Conservation (phyloP, 2,113 vertebrate genomes). For the Hassar affinis region DNA sequence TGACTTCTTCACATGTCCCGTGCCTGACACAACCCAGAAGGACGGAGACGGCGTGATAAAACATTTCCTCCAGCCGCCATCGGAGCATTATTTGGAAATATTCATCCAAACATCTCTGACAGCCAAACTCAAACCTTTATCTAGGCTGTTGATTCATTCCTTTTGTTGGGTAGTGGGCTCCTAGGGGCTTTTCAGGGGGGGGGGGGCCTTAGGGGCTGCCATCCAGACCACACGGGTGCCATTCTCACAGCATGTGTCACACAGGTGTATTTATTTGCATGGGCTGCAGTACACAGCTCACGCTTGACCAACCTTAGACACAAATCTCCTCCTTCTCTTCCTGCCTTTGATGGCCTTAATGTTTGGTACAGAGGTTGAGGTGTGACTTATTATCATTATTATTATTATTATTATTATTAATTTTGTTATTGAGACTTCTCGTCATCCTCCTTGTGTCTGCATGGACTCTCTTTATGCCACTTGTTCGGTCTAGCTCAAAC, state of each 20-base stretch:
- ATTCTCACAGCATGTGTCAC: conserved; percentile 26
- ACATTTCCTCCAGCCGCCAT: conserved; percentile 5
- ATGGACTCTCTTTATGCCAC: neutral
- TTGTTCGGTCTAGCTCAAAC: neutral
- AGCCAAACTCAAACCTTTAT: conserved; percentile 31
- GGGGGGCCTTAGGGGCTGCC: conserved; percentile 5
- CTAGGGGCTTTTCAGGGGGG: conserved; percentile 5
- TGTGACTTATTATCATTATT: conserved; percentile 33
- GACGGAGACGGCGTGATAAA: conserved; percentile 14
- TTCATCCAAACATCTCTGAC: conserved; percentile 30
- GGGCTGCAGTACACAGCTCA: conserved; percentile 27
- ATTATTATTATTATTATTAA: neutral
- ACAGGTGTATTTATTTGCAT: conserved; percentile 37
- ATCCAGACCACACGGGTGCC: conserved; percentile 26
- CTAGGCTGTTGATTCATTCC: conserved; percentile 12
- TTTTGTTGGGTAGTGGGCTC: conserved; percentile 23
- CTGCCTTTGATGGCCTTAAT: conserved; percentile 36
- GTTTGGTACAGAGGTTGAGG: conserved; percentile 27
- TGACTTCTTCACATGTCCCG: neutral
- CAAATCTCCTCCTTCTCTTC: conserved; percentile 8
- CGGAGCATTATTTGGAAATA: conserved; percentile 17
- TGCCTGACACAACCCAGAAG: conserved; percentile 27
- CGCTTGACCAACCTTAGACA: conserved; percentile 42
- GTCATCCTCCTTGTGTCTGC: neutral
- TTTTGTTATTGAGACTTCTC: conserved; percentile 27